Conservation (phyloP, 2,797 vertebrate genomes). For the Benthosema pterotum region DNA sequence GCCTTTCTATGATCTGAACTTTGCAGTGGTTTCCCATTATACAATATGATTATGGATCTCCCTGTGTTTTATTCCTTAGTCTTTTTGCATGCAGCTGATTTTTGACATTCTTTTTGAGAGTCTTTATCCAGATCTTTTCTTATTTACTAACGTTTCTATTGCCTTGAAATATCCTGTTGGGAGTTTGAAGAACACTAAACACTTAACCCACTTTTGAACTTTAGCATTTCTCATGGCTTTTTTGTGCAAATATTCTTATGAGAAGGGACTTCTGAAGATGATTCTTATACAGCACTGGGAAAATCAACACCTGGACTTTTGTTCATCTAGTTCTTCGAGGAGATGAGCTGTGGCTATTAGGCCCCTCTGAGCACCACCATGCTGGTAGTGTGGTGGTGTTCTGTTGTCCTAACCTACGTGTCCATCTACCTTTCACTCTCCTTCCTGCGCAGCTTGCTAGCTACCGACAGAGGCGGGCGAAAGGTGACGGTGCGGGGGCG, state of each 20-base stretch:
- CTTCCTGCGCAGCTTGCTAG: constrained; percentile 91
- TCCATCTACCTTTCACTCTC: constrained; percentile 85
- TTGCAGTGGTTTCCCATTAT: constrained; percentile 10
- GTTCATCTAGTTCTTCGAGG: constrained; percentile 4
- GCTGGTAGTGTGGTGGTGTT: constrained; percentile 83
- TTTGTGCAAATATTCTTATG: too few species aligned
- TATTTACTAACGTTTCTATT: constrained; percentile 45
- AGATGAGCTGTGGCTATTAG: constrained; percentile 43
- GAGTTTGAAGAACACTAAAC: constrained; percentile 53
- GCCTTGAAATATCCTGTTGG: constrained; percentile 34
- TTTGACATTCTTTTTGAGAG: constrained; percentile 20
- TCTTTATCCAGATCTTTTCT: constrained; percentile 37
- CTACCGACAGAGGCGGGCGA: constrained; percentile 90
- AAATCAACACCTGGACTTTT: constrained; percentile 12
- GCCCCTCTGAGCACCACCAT: constrained; percentile 54
- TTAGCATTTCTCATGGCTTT: constrained; percentile 43
- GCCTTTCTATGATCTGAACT: constrained; percentile 14
- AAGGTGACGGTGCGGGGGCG: constrained; percentile 81
- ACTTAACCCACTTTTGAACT: constrained; percentile 55
- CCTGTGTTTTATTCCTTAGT: background rate
- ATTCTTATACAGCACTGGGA: constrained; percentile 15
- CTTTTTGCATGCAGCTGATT: background rate
- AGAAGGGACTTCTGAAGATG: constrained; percentile 26
- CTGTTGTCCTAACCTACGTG: constrained; percentile 86
- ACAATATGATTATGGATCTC: constrained; percentile 24